These are phyloP conservation scores for Epinephelus moara DNA, from an alignment of 2,113 vertebrate genomes.

Conservation along the genomic window DNA sequence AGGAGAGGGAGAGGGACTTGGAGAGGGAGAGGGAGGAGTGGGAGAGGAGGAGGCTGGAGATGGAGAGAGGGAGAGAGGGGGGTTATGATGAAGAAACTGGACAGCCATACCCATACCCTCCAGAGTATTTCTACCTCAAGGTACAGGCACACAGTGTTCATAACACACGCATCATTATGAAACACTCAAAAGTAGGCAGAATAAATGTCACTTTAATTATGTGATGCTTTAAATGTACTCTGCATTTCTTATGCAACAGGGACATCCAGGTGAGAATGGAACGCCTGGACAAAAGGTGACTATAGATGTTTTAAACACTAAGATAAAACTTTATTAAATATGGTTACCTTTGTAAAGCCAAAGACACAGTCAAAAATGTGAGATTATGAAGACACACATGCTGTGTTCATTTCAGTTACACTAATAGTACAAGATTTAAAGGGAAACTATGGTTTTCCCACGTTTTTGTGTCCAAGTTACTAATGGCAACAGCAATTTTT, in stretches of 20 bases:
- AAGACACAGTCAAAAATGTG: not conserved
- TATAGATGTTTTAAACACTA: not conserved
- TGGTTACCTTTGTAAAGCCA: not conserved
- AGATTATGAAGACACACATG: not conserved
- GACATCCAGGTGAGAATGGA: conserved; percentile 86
- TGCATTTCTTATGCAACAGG: conserved; percentile 64
- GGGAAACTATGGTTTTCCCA: too few relatives aligned
- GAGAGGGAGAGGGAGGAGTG: conserved; percentile 66
- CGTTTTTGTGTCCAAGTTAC: too few relatives aligned
- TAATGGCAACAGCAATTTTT: too few relatives aligned
- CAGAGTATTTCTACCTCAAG: conserved; percentile 80
- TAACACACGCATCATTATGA: not conserved
- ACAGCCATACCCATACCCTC: conserved; percentile 66
- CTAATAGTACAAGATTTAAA: not conserved
- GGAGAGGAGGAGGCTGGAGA: conserved; percentile 69
- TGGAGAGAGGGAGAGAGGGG: conserved; percentile 64
- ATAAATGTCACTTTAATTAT: not conserved
- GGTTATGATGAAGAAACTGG: conserved; percentile 67
- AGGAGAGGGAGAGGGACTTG: conserved; percentile 40
- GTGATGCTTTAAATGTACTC: not conserved
- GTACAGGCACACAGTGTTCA: conserved; percentile 59
- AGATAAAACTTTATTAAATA: not conserved
- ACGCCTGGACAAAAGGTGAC: conserved; percentile 83
- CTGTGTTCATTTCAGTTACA: not conserved
- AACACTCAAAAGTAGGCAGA: not conserved